phyloP scores from a whole-genome alignment of 2,888 invertebrate species.

The Caenorhabditis wallacei region DNA sequence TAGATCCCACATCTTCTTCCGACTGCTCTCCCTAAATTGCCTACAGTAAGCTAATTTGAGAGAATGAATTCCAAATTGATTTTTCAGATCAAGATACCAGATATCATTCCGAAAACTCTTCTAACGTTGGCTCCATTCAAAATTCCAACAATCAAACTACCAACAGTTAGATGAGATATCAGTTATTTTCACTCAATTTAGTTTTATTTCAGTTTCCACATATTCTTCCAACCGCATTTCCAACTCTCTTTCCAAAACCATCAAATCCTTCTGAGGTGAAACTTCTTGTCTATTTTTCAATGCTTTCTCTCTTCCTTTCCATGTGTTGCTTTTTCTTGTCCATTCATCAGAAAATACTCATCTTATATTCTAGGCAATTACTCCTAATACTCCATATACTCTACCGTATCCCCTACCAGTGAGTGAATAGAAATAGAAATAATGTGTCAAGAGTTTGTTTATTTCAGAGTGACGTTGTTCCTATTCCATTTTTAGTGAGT shows the following conservation, averaged over 20 bases:
- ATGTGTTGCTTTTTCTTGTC: constrained; percentile 33
- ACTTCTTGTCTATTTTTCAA: constrained; percentile 13
- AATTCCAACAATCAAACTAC: constrained; percentile 17
- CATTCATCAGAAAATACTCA: background rate
- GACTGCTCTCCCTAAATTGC: constrained; percentile 19
- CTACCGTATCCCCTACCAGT: constrained; percentile 48
- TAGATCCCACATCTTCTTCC: constrained; percentile 32
- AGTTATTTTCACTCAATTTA: background rate
- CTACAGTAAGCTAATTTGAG: background rate
- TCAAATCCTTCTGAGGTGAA: constrained; percentile 14
- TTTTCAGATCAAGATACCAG: constrained; percentile 30
- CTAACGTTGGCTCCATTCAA: constrained; percentile 15
- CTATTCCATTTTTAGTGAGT: constrained; percentile 46
- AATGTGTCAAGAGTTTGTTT: background rate
- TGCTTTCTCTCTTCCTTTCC: constrained; percentile 16
- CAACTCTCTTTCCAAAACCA: constrained; percentile 33
- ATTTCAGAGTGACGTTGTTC: constrained; percentile 47
- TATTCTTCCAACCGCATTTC: constrained; percentile 31
- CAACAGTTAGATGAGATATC: background rate
- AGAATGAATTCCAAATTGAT: background rate
- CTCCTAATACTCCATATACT: constrained; percentile 52
- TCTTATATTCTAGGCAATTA: constrained; percentile 14
- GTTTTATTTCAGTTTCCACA: constrained; percentile 30
- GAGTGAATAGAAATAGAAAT: constrained; percentile 5
- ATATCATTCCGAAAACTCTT: constrained; percentile 19